phyloP scores from a whole-genome alignment of 2,888 invertebrate species.

The Amiota communis region DNA sequence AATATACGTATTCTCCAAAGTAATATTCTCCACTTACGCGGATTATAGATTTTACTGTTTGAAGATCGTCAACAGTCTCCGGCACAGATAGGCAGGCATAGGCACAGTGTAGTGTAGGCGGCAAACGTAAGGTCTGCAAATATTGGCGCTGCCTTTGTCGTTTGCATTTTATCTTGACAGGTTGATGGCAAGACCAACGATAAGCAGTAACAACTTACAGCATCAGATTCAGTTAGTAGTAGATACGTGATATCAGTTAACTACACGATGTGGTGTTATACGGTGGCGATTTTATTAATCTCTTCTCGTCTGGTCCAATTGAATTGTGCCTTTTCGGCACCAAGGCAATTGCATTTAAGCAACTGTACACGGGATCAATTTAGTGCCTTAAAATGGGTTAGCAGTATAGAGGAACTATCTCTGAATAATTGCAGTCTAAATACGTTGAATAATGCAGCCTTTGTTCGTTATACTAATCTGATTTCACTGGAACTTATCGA shows the following conservation, averaged over 20 bases:
- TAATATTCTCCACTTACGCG: no score
- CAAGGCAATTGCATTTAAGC: conserved; percentile 41
- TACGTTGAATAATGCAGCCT: conserved; percentile 64
- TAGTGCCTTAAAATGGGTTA: conserved; percentile 30
- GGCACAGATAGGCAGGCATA: no score
- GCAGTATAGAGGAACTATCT: conserved; percentile 48
- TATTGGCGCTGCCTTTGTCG: conserved; percentile 17
- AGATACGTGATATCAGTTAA: not conserved
- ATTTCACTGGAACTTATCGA: conserved; percentile 61
- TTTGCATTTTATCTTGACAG: conserved; percentile 28
- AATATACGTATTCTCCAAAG: no score
- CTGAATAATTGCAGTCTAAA: conserved; percentile 60
- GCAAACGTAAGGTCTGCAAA: conserved; percentile 1
- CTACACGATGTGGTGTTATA: not conserved
- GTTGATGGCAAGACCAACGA: not conserved
- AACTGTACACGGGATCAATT: conserved; percentile 52
- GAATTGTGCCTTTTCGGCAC: not conserved
- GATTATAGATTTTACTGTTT: no score
- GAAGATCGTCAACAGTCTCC: no score
- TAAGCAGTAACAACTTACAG: not conserved
- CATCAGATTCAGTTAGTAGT: not conserved
- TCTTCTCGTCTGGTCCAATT: not conserved
- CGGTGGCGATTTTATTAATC: not conserved
- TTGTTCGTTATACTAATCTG: conserved; percentile 58
- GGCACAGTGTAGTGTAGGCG: no score